phyloP scores from a whole-genome alignment of 2,888 invertebrate species.

The Lasioglossum lativentre region DNA sequence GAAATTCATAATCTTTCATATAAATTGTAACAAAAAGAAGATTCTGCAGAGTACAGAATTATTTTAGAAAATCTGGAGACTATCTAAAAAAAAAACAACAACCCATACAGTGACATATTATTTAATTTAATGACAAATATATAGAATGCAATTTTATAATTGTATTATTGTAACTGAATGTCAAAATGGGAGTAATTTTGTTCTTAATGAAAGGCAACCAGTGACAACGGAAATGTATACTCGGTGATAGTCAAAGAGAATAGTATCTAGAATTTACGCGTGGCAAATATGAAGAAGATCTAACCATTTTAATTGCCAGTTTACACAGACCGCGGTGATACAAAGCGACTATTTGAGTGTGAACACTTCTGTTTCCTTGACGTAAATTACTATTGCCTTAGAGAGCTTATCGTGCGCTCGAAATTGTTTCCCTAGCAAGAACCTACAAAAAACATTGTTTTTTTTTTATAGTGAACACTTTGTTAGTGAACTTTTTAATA shows the following conservation, averaged over 20 bases:
- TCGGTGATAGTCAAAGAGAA: constrained; percentile 34
- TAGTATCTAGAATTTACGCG: constrained; percentile 59
- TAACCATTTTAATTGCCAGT: constrained; percentile 55
- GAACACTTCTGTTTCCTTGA: constrained; percentile 71
- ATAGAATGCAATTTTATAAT: background rate
- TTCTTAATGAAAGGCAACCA: background rate
- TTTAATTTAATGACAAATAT: background rate
- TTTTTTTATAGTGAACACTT: background rate
- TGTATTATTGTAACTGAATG: background rate
- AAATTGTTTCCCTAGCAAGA: constrained; percentile 39
- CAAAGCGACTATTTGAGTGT: constrained; percentile 68
- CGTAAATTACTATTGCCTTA: constrained; percentile 73
- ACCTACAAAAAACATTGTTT: constrained; percentile 22
- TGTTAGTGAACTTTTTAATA: background rate
- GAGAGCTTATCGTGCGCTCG: constrained; percentile 47
- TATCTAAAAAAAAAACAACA: background rate
- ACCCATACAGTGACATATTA: background rate
- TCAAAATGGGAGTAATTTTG: background rate
- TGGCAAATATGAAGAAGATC: constrained; percentile 59
- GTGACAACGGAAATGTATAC: background rate
- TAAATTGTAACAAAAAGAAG: background rate
- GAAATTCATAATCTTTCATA: background rate
- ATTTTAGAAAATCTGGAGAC: background rate
- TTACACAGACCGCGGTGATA: constrained; percentile 53
- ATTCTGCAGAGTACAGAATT: background rate